Percentiles rank a stretch among this genome's conserved stretches.
Evolutionary conservation across 2,797 vertebrate species (phyloP).

Genomic region (Balearica regulorum): DNA sequence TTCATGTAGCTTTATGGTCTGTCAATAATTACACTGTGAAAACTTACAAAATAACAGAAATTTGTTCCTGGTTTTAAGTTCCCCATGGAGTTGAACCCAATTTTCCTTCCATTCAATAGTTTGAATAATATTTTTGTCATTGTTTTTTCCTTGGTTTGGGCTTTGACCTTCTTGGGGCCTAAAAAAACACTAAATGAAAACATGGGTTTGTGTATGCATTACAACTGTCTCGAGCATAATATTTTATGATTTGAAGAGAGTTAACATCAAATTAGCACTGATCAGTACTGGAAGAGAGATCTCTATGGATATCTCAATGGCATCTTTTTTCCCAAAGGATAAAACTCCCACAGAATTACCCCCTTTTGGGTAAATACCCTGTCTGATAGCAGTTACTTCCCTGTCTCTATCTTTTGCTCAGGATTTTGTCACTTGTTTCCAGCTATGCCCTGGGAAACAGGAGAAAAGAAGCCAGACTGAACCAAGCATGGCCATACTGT

Average conservation of each 20-base stretch:
- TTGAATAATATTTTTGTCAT: neutral
- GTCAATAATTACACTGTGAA: conserved; percentile 8
- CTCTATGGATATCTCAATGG: neutral
- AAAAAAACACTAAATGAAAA: neutral
- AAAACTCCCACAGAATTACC: neutral
- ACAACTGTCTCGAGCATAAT: neutral
- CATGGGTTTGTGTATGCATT: neutral
- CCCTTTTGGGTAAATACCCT: neutral
- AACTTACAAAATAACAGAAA: neutral
- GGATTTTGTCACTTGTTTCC: neutral
- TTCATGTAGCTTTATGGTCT: neutral
- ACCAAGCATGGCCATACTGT: neutral
- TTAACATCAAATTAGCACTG: neutral
- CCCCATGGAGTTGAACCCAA: neutral
- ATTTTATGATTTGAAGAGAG: neutral
- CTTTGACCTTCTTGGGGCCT: neutral
- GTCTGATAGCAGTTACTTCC: neutral
- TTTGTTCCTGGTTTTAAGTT: neutral
- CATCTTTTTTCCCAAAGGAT: neutral
- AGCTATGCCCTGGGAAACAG: neutral
- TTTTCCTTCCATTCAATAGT: neutral
- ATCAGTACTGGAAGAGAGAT: neutral
- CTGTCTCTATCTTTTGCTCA: neutral
- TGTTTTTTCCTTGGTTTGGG: neutral
- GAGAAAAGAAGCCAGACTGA: neutral